These are phyloP conservation scores for Catharus bicknelli DNA, from an alignment of 2,113 vertebrate genomes.

Conservation along the genomic window DNA sequence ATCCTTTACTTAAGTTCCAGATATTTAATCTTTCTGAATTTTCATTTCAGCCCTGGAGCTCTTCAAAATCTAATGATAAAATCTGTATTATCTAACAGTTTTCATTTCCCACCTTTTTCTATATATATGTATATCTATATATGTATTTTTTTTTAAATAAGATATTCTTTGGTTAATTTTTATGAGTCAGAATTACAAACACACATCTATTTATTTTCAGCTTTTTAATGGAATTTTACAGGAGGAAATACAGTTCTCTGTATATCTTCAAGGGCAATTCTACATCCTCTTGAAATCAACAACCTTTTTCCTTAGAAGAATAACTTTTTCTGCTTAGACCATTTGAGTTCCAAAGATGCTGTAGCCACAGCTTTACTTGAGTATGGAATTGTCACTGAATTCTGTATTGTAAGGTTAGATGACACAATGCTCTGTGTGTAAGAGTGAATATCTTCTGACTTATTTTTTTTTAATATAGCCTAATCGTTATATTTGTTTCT, in stretches of 20 bases:
- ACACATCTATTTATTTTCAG: background rate
- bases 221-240: background rate
- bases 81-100: background rate
- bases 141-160: background rate
- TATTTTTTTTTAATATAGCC: background rate
- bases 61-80: background rate
- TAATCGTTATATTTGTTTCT: background rate
- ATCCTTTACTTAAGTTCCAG: background rate
- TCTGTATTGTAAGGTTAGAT: background rate
- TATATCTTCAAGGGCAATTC: background rate
- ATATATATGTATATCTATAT: background rate
- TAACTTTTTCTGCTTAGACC: background rate
- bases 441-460: background rate
- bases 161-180: background rate
- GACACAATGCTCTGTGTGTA: background rate
- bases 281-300: background rate
- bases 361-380: background rate
- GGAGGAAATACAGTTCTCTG: background rate
- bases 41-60: background rate
- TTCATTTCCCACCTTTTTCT: background rate
- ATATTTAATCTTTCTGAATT: background rate
- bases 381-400: background rate
- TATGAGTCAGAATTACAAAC: background rate
- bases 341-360: background rate
- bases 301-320: background rate